Conservation (phyloP, 2,797 vertebrate genomes). For the Fringilla coelebs region DNA sequence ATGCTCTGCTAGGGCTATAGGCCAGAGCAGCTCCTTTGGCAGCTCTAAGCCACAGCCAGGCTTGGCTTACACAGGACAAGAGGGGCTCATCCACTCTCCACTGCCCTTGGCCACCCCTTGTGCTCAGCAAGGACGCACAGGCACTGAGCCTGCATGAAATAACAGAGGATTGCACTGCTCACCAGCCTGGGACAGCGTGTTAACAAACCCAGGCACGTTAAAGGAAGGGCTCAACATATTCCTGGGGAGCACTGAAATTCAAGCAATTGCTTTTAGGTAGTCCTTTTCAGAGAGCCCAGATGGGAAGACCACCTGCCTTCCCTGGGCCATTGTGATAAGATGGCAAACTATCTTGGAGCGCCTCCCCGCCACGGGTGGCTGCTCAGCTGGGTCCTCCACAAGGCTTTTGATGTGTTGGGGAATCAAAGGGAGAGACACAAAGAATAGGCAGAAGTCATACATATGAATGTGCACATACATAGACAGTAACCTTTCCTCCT, state of each 20-base stretch:
- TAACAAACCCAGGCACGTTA: background rate
- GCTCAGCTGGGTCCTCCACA: background rate
- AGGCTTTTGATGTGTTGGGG: constrained; percentile 12
- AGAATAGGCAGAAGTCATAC: constrained; percentile 27
- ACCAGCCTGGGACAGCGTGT: background rate
- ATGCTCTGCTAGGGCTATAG: background rate
- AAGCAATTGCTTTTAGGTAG: background rate
- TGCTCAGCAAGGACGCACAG: background rate
- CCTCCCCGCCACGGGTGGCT: background rate
- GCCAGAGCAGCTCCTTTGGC: background rate
- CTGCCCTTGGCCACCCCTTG: background rate
- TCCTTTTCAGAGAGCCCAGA: background rate
- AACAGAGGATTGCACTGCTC: background rate
- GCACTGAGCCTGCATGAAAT: background rate
- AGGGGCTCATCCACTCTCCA: background rate
- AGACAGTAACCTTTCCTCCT: constrained; percentile 80
- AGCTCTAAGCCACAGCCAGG: background rate
- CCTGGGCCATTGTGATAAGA: constrained; percentile 29
- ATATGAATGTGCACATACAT: constrained; percentile 37
- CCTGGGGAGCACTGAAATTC: constrained; percentile 5
- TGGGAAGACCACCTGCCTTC: constrained; percentile 4
- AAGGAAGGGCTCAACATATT: background rate
- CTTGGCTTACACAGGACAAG: background rate
- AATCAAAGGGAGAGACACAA: background rate
- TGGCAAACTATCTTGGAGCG: background rate